Percentiles rank a stretch among this genome's conserved stretches.
phyloP scores from a whole-genome alignment of 2,797 vertebrate species.

The Esox masquinongy region DNA sequence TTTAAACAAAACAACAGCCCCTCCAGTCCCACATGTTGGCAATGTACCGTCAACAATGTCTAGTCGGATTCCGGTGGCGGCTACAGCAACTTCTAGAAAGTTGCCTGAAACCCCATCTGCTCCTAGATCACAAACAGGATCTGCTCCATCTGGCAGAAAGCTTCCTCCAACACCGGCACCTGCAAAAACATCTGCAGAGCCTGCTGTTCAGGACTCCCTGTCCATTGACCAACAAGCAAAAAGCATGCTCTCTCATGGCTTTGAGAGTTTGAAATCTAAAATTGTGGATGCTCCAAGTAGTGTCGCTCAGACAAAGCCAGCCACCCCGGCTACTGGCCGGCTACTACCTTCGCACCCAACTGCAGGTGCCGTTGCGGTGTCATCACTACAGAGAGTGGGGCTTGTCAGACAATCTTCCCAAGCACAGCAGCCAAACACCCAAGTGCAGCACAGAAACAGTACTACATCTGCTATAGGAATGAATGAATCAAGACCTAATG shows the following conservation, averaged over 20 bases:
- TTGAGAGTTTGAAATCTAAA: conserved; percentile 74
- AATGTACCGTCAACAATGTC: conserved; percentile 28
- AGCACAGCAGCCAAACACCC: conserved; percentile 55
- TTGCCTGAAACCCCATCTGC: conserved; percentile 30
- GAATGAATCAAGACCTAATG: not conserved
- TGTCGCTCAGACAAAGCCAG: conserved; percentile 43
- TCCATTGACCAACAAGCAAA: conserved; percentile 57
- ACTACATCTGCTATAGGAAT: not conserved
- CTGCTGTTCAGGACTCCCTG: conserved; percentile 21
- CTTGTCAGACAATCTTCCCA: conserved; percentile 65
- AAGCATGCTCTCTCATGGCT: conserved; percentile 64
- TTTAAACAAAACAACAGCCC: conserved; percentile 48
- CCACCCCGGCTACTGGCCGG: conserved; percentile 23
- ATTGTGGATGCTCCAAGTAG: conserved; percentile 59
- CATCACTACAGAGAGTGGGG: conserved; percentile 46
- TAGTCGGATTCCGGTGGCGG: conserved; percentile 37
- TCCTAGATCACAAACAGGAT: conserved; percentile 54
- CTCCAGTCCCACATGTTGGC: conserved; percentile 28
- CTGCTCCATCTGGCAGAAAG: conserved; percentile 44
- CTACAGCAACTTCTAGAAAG: conserved; percentile 35
- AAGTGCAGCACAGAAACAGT: conserved; percentile 3
- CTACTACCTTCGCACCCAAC: conserved; percentile 28
- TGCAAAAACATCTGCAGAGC: conserved; percentile 19
- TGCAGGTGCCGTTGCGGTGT: conserved; percentile 33
- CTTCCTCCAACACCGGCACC: conserved; percentile 45